phyloP scores from a whole-genome alignment of 2,797 vertebrate species.

The Argyrosomus regius region DNA sequence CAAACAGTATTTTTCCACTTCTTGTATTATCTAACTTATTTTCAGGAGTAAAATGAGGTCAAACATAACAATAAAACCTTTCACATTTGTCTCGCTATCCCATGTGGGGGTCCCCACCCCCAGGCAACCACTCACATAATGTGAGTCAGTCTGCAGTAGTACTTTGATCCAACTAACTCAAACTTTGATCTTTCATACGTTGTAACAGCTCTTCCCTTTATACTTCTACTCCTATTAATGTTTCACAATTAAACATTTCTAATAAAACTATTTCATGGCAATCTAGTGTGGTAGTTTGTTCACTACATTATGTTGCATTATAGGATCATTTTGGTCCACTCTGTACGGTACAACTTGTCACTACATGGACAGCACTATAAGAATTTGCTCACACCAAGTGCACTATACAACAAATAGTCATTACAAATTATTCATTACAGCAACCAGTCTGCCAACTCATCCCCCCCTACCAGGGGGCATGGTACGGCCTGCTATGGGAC shows the following conservation, averaged over 20 bases:
- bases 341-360: neutral
- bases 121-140: neutral
- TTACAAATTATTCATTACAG: slow-evolving; percentile 10
- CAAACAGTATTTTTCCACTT: neutral
- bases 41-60: neutral
- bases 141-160: neutral
- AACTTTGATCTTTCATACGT: neutral
- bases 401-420: neutral
- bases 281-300: neutral
- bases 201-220: neutral
- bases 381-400: neutral
- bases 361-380: neutral
- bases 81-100: neutral
- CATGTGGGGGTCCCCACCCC: too few species aligned
- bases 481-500: slow-evolving; percentile 75
- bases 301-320: neutral
- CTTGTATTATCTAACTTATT: neutral
- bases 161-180: neutral
- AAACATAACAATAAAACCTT: too few species aligned
- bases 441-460: slow-evolving; percentile 1
- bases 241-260: neutral
- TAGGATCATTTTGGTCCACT: neutral
- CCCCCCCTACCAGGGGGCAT: slow-evolving; percentile 56
- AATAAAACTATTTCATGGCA: neutral
- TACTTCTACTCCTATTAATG: neutral